Evolutionary conservation across 2,797 vertebrate species (phyloP).

Genomic region (Pygocentrus nattereri): DNA sequence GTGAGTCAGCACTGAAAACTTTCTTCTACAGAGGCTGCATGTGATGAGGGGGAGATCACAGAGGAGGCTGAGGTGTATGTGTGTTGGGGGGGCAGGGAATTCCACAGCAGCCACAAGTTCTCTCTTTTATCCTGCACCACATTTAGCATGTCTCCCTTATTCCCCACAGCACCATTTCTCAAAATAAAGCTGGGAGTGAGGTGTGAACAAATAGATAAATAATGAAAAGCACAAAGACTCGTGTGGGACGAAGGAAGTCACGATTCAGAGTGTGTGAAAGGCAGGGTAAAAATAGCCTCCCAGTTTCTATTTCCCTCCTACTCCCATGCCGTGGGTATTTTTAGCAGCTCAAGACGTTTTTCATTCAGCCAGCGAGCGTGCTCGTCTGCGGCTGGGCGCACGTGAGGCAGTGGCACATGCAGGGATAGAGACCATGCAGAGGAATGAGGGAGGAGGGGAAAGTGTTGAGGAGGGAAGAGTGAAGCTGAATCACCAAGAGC

Average conservation of each 20-base stretch:
- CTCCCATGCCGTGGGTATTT: conserved; percentile 68
- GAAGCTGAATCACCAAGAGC: conserved; percentile 25
- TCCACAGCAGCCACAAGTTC: background rate
- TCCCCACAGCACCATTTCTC: conserved; percentile 3
- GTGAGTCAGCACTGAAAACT: conserved; percentile 35
- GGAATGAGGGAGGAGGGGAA: background rate
- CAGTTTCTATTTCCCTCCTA: conserved; percentile 70
- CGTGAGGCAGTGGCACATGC: conserved; percentile 51
- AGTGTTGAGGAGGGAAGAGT: background rate
- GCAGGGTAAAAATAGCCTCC: conserved; percentile 51
- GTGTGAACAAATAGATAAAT: conserved; percentile 26
- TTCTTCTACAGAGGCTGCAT: background rate
- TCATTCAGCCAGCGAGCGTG: conserved; percentile 56
- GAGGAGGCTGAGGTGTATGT: background rate
- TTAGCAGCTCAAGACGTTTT: conserved; percentile 68
- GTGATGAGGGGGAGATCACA: conserved; percentile 20
- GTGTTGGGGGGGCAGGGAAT: background rate
- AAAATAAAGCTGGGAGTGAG: conserved; percentile 37
- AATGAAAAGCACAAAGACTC: conserved; percentile 37
- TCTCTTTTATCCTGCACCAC: background rate
- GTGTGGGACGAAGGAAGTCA: conserved; percentile 39
- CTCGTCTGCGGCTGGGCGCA: conserved; percentile 62
- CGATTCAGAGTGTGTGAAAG: conserved; percentile 44
- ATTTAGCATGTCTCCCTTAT: background rate
- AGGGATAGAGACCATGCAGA: conserved; percentile 22